Conservation (phyloP, 2,888 invertebrate species). For the Esperia sulphurella region DNA sequence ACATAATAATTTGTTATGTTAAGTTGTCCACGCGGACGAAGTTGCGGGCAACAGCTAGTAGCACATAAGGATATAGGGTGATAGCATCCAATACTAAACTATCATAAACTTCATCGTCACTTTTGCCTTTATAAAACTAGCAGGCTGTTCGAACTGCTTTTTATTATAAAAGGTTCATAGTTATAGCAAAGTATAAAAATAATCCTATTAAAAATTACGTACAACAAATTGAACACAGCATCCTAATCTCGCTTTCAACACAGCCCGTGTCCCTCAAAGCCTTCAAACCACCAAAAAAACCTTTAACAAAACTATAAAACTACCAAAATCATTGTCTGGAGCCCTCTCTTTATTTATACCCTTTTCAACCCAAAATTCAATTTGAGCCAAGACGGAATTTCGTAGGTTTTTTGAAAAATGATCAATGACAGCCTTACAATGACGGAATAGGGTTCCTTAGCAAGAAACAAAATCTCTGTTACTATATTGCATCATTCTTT, state of each 20-base stretch:
- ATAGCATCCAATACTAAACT: too few relatives aligned
- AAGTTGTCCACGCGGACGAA: too few relatives aligned
- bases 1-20: too few relatives aligned
- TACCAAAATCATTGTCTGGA: conserved; percentile 18
- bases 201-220: neutral
- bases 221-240: neutral
- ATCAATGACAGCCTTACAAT: conserved; percentile 73
- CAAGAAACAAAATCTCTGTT: too few relatives aligned
- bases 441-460: conserved; percentile 44
- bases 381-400: conserved; percentile 47
- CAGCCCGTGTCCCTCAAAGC: neutral
- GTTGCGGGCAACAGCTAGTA: too few relatives aligned
- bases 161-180: too few relatives aligned
- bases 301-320: conserved; percentile 19
- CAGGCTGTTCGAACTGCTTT: too few relatives aligned
- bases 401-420: conserved; percentile 72
- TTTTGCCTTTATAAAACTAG: too few relatives aligned
- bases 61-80: too few relatives aligned
- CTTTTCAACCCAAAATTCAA: conserved; percentile 55
- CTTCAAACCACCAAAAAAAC: conserved; percentile 13
- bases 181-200: too few relatives aligned
- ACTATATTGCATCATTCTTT: too few relatives aligned
- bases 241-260: conserved; percentile 3
- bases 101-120: too few relatives aligned
- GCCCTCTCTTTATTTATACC: conserved; percentile 21